A percentile compares a stretch with the other conserved stretches of the same genome.
These are phyloP conservation scores for Conistra vaccinii DNA, from an alignment of 2,888 invertebrate genomes.

Conservation along the genomic window DNA sequence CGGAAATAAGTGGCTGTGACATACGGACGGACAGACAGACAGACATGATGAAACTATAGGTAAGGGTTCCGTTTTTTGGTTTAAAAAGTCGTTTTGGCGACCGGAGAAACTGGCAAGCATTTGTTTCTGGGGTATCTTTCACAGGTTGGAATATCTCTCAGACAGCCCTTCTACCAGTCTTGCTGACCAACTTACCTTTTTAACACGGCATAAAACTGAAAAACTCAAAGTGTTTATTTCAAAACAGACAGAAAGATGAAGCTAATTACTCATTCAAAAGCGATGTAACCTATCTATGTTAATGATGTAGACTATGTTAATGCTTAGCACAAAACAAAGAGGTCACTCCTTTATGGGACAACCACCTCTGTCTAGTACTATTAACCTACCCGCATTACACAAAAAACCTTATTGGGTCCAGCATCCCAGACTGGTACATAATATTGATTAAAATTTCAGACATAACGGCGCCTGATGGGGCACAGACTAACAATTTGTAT, in stretches of 20 bases:
- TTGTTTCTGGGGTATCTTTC: neutral
- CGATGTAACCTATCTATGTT: neutral
- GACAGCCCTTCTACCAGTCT: neutral
- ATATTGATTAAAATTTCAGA: constrained; percentile 74
- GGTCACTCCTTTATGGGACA: neutral
- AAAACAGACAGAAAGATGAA: neutral
- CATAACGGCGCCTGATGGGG: constrained; percentile 69
- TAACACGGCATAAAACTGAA: neutral
- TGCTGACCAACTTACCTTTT: neutral
- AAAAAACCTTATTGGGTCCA: constrained; percentile 12
- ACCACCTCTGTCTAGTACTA: too few species aligned
- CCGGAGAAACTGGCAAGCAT: too few species aligned
- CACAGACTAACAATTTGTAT: constrained; percentile 34
- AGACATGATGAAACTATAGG: too few species aligned
- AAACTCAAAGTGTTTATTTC: too few species aligned
- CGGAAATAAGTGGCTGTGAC: too few species aligned
- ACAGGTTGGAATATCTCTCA: neutral
- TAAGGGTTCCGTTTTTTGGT: too few species aligned
- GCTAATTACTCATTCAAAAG: neutral
- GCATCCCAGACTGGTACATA: constrained; percentile 20
- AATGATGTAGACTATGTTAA: neutral
- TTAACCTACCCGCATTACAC: neutral
- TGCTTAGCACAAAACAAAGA: too few species aligned
- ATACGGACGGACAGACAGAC: too few species aligned
- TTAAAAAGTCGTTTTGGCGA: too few species aligned